Evolutionary conservation across 1,140 invertebrate species (phyloP), one percentile per base, ranked within the genome.

Genomic region (Lucilia cuprina): DNA sequence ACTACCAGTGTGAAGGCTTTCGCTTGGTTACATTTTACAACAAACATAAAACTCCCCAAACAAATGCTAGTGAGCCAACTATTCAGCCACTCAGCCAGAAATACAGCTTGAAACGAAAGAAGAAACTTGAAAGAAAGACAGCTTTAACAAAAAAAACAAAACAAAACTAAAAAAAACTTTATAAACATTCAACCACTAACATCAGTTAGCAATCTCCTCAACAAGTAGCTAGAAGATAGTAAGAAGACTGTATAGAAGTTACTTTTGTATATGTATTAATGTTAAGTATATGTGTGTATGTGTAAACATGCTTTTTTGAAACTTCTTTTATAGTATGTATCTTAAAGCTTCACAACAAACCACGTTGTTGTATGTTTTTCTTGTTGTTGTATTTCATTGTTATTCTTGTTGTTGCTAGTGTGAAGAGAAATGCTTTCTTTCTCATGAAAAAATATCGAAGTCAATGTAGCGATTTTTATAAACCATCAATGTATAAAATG

Each of bases 1-100:
- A n/a, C n/a, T n/a, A n/a, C 19, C 77, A 80, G 47, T 49, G 74
- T 77, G 41, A 49, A 80, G 77, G 77, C 77, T 80, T 80, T 80
- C 77, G 77, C 41, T 80, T 80, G 7, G 21, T 75, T 21, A 50
- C 77, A 80, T 70, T 70, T 60, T 70, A 70, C 65, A 70, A 70
- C n/a, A 70, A 70, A 70, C n/a, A 70, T 5, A 70, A 21, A 70
- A 21, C 65, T 55, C 14, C 35, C 35, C 10, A 55, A 70, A 21
- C n/a, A 70, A 55, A 70, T 3, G 19, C 14, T n/a, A n/a, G n/a
- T n/a, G n/a, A n/a, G n/a, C n/a, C n/a, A n/a, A n/a, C n/a, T n/a
- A n/a, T n/a, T n/a, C n/a, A n/a, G n/a, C n/a, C n/a, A n/a, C n/a
- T n/a, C n/a, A n/a, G n/a, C n/a, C n/a, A n/a, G n/a, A n/a, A n/a